Evolutionary conservation across 2,797 vertebrate genomes (phyloP).

Genomic region (Chromobotia macracanthus): DNA sequence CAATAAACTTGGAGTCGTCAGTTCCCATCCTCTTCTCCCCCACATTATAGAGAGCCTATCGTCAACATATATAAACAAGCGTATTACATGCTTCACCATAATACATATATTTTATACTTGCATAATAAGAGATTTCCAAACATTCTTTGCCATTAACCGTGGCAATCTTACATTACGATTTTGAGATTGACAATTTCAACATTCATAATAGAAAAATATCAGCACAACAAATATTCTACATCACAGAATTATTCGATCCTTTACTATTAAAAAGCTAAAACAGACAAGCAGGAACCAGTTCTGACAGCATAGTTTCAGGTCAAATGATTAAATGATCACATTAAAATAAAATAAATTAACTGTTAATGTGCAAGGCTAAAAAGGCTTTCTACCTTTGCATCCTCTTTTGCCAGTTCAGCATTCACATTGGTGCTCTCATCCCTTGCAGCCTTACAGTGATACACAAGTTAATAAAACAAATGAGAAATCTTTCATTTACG

Average conservation of each 20-base stretch:
- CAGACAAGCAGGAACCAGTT: neutral
- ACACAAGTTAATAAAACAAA: slow-evolving; percentile 25
- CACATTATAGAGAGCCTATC: slow-evolving; percentile 76
- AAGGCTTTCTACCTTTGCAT: slow-evolving; percentile 71
- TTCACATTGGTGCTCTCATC: slow-evolving; percentile 71
- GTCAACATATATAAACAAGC: no score
- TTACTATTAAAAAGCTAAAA: neutral
- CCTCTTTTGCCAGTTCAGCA: slow-evolving; percentile 69
- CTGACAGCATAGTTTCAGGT: neutral
- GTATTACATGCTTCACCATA: neutral
- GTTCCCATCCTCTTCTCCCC: slow-evolving; percentile 81
- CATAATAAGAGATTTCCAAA: no score
- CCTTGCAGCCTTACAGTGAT: slow-evolving; percentile 67
- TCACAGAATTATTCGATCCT: no score
- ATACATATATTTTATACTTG: no score
- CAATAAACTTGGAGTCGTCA: slow-evolving; percentile 77
- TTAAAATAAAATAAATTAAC: neutral
- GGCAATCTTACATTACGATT: no score
- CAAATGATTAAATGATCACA: neutral
- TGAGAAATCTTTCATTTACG: neutral
- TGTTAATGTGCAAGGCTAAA: neutral
- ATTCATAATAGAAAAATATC: neutral
- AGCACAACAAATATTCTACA: no score
- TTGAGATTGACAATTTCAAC: no score
- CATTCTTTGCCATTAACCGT: no score